These are phyloP conservation scores for Collichthys lucidus DNA, from an alignment of 2,113 vertebrate genomes.

Conservation along the genomic window DNA sequence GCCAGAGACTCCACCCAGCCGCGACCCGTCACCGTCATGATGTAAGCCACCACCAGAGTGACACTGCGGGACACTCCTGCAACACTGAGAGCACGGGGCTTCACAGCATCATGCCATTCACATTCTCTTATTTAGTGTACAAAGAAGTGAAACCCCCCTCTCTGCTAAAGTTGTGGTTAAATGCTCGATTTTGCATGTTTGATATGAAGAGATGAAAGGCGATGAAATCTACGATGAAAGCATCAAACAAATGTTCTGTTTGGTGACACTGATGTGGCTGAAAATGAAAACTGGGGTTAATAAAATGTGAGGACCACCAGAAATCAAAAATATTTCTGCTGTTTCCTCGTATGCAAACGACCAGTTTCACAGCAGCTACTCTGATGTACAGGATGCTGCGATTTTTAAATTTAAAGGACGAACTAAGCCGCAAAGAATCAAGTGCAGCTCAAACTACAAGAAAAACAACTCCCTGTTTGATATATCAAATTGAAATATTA, in stretches of 20 bases:
- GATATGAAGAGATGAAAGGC: constrained; percentile 65
- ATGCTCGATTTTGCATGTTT: constrained; percentile 49
- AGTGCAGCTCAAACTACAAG: background rate
- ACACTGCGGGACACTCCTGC: constrained; percentile 96
- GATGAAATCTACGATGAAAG: constrained; percentile 44
- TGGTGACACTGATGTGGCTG: constrained; percentile 60
- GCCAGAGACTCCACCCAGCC: constrained; percentile 92
- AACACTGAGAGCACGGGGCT: constrained; percentile 82
- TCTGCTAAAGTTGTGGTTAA: constrained; percentile 52
- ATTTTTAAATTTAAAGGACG: background rate
- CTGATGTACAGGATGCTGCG: background rate
- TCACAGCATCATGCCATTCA: background rate
- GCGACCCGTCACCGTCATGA: constrained; percentile 93
- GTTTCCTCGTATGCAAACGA: constrained; percentile 15
- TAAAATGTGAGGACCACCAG: constrained; percentile 8
- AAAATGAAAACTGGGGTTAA: constrained; percentile 51
- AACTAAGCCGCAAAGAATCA: background rate
- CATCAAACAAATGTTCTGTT: constrained; percentile 22
- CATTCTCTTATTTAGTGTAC: constrained; percentile 33
- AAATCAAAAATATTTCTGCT: background rate
- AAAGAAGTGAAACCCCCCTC: constrained; percentile 60
- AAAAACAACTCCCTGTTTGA: background rate
- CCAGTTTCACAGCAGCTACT: background rate
- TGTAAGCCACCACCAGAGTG: constrained; percentile 93
- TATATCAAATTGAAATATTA: background rate